Percentiles rank a stretch among this genome's conserved stretches.
phyloP scores from a whole-genome alignment of 2,888 invertebrate species.

The Chirona hameri region DNA sequence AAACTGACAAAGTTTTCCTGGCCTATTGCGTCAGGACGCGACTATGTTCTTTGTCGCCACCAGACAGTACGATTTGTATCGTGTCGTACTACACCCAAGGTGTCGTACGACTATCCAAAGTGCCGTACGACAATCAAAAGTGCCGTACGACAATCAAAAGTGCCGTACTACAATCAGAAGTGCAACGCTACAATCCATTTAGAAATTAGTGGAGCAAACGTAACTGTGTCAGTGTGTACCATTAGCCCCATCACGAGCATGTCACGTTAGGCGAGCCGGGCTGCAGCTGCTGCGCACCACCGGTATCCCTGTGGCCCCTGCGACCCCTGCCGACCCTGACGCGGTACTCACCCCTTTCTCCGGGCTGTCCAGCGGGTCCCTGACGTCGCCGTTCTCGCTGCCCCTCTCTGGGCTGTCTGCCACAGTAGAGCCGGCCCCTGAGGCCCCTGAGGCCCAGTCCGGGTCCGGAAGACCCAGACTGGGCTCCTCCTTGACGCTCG shows the following conservation, averaged over 20 bases:
- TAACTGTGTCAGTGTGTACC: not conserved
- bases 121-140: no score
- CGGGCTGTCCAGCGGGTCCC: slow-evolving; percentile 9
- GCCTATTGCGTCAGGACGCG: no score
- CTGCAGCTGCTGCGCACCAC: not conserved
- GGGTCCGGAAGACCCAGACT: not conserved
- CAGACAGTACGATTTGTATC: no score
- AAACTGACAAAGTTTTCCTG: no score
- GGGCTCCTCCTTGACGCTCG: slow-evolving; percentile 22
- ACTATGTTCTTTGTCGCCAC: no score
- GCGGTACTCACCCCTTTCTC: slow-evolving; percentile 23
- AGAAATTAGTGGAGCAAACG: no score
- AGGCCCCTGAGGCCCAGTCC: slow-evolving; percentile 1
- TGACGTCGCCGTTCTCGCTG: slow-evolving; percentile 12
- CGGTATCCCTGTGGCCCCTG: not conserved
- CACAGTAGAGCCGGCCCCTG: not conserved
- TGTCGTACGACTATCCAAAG: no score
- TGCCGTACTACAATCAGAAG: no score
- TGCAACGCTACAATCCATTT: no score
- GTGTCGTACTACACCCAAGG: no score
- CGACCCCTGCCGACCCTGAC: not conserved
- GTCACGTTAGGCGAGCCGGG: not conserved
- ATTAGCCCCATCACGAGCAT: not conserved
- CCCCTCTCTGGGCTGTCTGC: slow-evolving; percentile 3
- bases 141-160: no score